phyloP scores from a whole-genome alignment of 2,888 invertebrate species.

The Notodonta ziczac region DNA sequence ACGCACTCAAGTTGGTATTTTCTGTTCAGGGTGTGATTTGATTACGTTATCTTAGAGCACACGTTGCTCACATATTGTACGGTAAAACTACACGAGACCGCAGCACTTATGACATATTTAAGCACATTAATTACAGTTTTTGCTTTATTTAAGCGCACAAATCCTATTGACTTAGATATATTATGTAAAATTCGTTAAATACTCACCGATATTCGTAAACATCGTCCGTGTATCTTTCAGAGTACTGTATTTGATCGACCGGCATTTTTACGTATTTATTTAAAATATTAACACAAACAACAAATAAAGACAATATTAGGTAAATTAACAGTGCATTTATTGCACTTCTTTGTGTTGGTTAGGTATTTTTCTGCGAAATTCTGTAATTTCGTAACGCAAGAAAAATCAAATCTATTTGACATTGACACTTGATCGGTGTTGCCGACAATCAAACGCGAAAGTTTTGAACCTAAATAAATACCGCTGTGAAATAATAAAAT shows the following conservation, averaged over 20 bases:
- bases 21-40: neutral
- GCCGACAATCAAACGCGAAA: no score
- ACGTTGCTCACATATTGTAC: neutral
- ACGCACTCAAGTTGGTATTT: no score
- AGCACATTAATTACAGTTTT: neutral
- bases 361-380: conserved; percentile 8
- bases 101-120: neutral
- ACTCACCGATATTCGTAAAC: conserved; percentile 93
- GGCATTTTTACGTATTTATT: conserved; percentile 77
- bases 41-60: neutral
- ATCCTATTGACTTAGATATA: conserved; percentile 25
- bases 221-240: conserved; percentile 95
- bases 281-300: neutral
- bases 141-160: neutral
- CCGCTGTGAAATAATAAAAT: no score
- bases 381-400: conserved; percentile 8
- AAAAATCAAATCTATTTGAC: conserved; percentile 22
- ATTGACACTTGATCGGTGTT: conserved; percentile 9
- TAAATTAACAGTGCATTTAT: neutral
- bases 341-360: neutral
- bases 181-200: conserved; percentile 8
- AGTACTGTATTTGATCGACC: conserved; percentile 94
- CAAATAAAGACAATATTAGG: neutral
- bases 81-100: neutral
- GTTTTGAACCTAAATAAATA: no score